Percentiles rank a stretch among this genome's conserved stretches.
phyloP scores from a whole-genome alignment of 2,888 invertebrate genomes.

The Merodon equestris region DNA sequence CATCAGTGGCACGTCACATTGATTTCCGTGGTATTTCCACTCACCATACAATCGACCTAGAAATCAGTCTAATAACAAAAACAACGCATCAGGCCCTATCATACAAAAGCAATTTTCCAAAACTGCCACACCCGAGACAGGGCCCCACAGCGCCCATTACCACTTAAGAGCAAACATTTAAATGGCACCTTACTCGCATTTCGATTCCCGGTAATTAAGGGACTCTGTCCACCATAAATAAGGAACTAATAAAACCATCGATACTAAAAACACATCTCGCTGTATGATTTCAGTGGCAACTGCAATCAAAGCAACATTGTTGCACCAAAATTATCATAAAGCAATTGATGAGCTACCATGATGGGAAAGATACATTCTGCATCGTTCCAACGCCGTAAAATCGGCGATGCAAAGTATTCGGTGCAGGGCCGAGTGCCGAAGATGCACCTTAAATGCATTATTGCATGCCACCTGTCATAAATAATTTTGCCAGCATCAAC shows the following conservation, averaged over 20 bases:
- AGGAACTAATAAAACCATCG: conserved; percentile 48
- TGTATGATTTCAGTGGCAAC: conserved; percentile 20
- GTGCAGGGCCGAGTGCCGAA: background rate
- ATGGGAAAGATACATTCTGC: conserved; percentile 17
- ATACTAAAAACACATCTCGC: conserved; percentile 20
- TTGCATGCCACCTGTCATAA: conserved; percentile 64
- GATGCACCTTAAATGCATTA: conserved; percentile 60
- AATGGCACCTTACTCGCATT: conserved; percentile 26
- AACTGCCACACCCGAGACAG: too few relatives aligned
- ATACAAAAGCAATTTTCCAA: too few relatives aligned
- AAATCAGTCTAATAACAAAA: too few relatives aligned
- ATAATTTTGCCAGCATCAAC: conserved; percentile 23
- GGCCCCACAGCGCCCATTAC: background rate
- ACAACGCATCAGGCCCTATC: too few relatives aligned
- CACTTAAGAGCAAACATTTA: conserved; percentile 26
- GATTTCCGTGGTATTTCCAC: too few relatives aligned
- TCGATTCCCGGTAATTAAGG: conserved; percentile 38
- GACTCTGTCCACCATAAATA: conserved; percentile 28
- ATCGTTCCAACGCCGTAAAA: conserved; percentile 39
- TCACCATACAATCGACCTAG: too few relatives aligned
- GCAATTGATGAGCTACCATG: conserved; percentile 40
- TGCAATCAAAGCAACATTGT: conserved; percentile 45
- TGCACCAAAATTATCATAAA: conserved; percentile 54
- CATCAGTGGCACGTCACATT: too few relatives aligned
- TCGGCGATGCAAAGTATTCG: conserved; percentile 13